These are phyloP conservation scores for Nanorana parkeri DNA, from an alignment of 2,113 vertebrate species.

Conservation along the genomic window DNA sequence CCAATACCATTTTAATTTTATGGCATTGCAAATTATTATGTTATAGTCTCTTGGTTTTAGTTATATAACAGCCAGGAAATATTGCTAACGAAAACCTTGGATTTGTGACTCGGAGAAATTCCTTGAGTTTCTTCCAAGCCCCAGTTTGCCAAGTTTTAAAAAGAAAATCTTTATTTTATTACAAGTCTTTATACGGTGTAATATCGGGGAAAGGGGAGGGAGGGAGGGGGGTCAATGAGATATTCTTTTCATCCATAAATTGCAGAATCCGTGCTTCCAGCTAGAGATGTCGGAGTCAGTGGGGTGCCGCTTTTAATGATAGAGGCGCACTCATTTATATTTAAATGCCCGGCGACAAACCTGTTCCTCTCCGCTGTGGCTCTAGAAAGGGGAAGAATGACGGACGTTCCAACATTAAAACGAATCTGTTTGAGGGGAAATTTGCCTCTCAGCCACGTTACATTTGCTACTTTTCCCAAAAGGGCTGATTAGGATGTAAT, in stretches of 20 bases:
- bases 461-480: conserved; percentile 72
- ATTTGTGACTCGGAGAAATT: conserved; percentile 33
- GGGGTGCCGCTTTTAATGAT: conserved; percentile 19
- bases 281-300: neutral
- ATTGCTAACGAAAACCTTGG: conserved; percentile 16
- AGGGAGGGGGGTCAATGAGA: neutral
- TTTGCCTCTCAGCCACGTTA: conserved; percentile 67
- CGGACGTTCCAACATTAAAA: conserved; percentile 68
- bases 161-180: conserved; percentile 31
- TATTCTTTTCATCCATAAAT: neutral
- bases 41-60: neutral
- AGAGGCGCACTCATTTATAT: neutral
- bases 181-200: conserved; percentile 4
- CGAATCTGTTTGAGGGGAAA: conserved; percentile 65
- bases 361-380: conserved; percentile 58
- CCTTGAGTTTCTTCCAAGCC: conserved; percentile 12
- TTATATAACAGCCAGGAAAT: conserved; percentile 30
- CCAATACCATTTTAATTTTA: neutral
- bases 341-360: conserved; percentile 49
- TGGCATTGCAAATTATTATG: too few species aligned
- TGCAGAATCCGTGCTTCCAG: neutral
- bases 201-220: neutral
- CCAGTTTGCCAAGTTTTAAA: conserved; percentile 12
- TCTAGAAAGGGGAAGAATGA: conserved; percentile 59
- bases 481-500: conserved; percentile 81